Base-by-base conservation (phyloP, 1,140 invertebrate species). In the Drosophila elegans region DNA sequence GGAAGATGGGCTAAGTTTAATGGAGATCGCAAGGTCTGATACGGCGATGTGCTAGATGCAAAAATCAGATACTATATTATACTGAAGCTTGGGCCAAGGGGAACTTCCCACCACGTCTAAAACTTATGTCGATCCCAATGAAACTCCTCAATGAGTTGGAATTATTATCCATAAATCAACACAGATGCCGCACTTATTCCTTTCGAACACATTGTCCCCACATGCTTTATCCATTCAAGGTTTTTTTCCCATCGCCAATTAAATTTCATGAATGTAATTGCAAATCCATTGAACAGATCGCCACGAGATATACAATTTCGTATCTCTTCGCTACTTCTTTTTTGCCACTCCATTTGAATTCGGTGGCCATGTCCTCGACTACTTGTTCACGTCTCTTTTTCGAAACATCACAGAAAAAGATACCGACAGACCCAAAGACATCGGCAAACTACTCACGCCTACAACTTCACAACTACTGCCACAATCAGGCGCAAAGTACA, bases 351-450 rank as follows among this genome's bases (percentile, higher is more conserved):
- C 39, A 69, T 75, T 78, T 55, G 48, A 57, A 60, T 69, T 55
- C 68, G 49, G 49, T 32, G 77, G 60, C 63, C 68, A 72, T 78
- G 74, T 83, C 80, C 80, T 81, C 82, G 62, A 46, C 74, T 53
- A 55, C 69, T 82, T 86, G 71, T 73, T 88, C 66, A 75, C 45
- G 57, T 85, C 57, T 74, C 63, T 82, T 39, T 51, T 51, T 64
- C 39, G 55, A 78, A 62, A 72, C 61, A 73, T 73, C 68, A 60
- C 41, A 72, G 45, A 72, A 45, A 59, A 7, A 52, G 62, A 68
- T 80, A 80, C 76, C 77, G 71, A 41, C 73, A 62, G 16, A n/a
- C 39, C 21, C 34, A 46, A 13, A 73, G 49, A 60, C 80, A 71
- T 41, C 36, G 68, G 52, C 29, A 41, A 71, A 39, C 52, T 64